Conservation (phyloP, 1,140 invertebrate genomes). For the Drosophila sulfurigaster region DNA sequence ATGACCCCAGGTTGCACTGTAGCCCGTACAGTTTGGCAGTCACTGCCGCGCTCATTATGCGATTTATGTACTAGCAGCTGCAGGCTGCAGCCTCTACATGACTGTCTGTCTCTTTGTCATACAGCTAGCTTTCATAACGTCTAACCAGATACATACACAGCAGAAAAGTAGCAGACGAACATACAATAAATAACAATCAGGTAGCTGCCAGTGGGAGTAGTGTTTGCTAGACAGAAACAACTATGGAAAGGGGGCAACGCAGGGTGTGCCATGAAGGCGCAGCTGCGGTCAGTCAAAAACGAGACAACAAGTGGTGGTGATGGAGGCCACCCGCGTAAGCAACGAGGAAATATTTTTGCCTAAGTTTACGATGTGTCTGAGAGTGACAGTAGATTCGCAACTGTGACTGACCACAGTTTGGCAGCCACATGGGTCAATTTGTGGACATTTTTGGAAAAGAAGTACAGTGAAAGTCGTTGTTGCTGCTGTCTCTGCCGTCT, state of each 20-base stretch:
- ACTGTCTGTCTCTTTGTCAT: conserved; percentile 4
- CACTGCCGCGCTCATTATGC: conserved; percentile 35
- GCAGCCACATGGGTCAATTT: conserved; percentile 10
- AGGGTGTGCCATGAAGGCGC: conserved; percentile 37
- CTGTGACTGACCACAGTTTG: conserved; percentile 17
- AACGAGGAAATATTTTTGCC: conserved; percentile 49
- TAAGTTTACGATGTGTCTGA: conserved; percentile 48
- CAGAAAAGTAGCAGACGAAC: conserved; percentile 48
- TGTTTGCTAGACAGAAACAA: neutral
- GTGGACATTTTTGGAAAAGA: conserved; percentile 14
- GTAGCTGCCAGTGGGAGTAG: conserved; percentile 43
- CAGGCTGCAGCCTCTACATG: conserved; percentile 12
- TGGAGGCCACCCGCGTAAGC: conserved; percentile 43
- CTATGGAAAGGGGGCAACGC: neutral
- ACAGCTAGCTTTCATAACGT: conserved; percentile 35
- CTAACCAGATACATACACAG: conserved; percentile 25
- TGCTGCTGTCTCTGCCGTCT: neutral
- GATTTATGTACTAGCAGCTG: conserved; percentile 33
- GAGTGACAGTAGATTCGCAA: neutral
- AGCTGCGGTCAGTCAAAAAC: conserved; percentile 45
- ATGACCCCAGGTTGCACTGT: conserved; percentile 5
- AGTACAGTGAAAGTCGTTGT: conserved; percentile 34
- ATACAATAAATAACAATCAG: conserved; percentile 59
- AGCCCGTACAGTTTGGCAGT: conserved; percentile 23
- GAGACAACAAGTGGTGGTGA: conserved; percentile 44